Percentiles rank a stretch among this genome's conserved stretches.
These are phyloP conservation scores for Euplexia lucipara DNA, from an alignment of 2,888 invertebrate genomes.

Conservation along the genomic window DNA sequence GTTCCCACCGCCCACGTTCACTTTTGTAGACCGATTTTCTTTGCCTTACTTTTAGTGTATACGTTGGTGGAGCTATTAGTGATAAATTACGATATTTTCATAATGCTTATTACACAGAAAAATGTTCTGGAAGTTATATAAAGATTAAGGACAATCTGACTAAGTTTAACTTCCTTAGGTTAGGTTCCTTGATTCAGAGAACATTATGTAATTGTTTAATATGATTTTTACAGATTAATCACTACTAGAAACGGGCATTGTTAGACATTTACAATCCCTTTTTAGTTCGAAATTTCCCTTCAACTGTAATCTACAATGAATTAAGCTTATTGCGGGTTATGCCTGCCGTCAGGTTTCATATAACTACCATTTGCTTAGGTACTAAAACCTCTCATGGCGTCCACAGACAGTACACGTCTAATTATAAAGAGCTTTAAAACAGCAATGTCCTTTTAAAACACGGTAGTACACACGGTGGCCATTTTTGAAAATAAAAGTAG, in stretches of 20 bases:
- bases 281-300: too few species aligned
- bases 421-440: slow-evolving; percentile 33
- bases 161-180: not conserved
- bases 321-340: too few species aligned
- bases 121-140: slow-evolving; percentile 1
- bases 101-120: not conserved
- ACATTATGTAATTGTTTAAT: too few species aligned
- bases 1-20: slow-evolving; percentile 22
- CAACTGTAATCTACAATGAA: too few species aligned
- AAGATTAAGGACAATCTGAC: not conserved
- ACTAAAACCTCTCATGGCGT: slow-evolving; percentile 2
- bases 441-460: slow-evolving; percentile 35
- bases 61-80: slow-evolving; percentile 6
- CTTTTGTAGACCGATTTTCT: slow-evolving; percentile 7
- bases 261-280: too few species aligned
- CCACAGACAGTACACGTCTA: slow-evolving; percentile 33
- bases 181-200: too few species aligned
- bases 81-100: slow-evolving; percentile 21
- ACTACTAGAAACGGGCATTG: too few species aligned
- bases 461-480: slow-evolving; percentile 36
- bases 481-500: slow-evolving; percentile 64
- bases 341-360: not conserved
- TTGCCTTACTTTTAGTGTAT: not conserved
- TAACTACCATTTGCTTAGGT: not conserved
- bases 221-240: too few species aligned